These are phyloP conservation scores for Pogonocherus hispidulus DNA, from an alignment of 2,888 invertebrate genomes.

Conservation along the genomic window DNA sequence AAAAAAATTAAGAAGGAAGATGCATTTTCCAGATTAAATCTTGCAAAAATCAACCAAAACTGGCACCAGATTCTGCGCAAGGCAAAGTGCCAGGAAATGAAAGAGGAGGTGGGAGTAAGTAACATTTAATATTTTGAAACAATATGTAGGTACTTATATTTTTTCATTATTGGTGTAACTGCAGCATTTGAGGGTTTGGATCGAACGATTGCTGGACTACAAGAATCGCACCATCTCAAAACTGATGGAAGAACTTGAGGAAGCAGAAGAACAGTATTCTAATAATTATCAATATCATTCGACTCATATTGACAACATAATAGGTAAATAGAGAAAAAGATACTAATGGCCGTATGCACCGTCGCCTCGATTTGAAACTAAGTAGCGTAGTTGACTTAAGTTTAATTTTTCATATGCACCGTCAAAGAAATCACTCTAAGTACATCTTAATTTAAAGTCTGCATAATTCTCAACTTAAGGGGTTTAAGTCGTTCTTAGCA, in stretches of 20 bases:
- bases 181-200: constrained; percentile 73
- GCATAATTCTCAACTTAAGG: too few species aligned
- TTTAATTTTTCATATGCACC: too few species aligned
- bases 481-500: too few species aligned
- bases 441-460: too few species aligned
- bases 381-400: too few species aligned
- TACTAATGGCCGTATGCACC: too few species aligned
- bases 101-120: constrained; percentile 76
- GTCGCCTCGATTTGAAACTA: too few species aligned
- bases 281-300: constrained; percentile 82
- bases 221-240: constrained; percentile 78
- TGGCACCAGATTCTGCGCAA: constrained; percentile 85
- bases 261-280: constrained; percentile 81
- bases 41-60: constrained; percentile 87
- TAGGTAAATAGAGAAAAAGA: too few species aligned
- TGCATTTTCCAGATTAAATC: constrained; percentile 81
- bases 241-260: constrained; percentile 77
- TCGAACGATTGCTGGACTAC: constrained; percentile 75
- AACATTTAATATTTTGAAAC: not conserved
- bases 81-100: constrained; percentile 82
- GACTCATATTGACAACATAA: constrained; percentile 77
- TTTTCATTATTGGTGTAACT: constrained; percentile 35
- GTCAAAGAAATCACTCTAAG: too few species aligned
- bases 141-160: too few species aligned
- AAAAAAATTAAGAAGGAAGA: constrained; percentile 88